These are phyloP conservation scores for Eulemur rubriventer DNA, from an alignment of 2,797 vertebrate genomes.

Conservation along the genomic window DNA sequence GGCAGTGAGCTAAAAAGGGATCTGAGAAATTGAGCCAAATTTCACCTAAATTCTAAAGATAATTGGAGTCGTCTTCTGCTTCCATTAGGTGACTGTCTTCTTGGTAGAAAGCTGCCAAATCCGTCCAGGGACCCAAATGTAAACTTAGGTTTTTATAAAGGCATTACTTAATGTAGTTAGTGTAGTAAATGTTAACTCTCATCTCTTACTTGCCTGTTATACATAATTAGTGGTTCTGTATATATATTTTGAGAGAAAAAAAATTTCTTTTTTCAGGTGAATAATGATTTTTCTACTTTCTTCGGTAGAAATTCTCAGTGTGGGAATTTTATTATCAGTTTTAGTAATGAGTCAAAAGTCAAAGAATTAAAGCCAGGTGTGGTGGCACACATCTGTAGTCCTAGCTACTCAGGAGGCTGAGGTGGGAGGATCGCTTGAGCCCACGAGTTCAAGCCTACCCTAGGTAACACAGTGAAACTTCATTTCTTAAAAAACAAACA, in stretches of 20 bases:
- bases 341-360: background rate
- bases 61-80: background rate
- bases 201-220: background rate
- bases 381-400: background rate
- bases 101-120: background rate
- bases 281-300: constrained; percentile 1
- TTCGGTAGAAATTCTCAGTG: background rate
- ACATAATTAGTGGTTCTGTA: background rate
- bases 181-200: background rate
- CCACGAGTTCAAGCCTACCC: background rate
- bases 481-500: background rate
- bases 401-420: background rate
- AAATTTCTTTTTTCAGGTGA: background rate
- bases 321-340: background rate
- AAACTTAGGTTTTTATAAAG: background rate
- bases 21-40: background rate
- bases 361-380: background rate
- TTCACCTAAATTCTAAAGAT: background rate
- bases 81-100: background rate
- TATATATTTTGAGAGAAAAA: background rate
- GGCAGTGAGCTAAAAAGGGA: background rate
- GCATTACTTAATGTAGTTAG: background rate
- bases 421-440: background rate
- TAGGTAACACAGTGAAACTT: background rate
- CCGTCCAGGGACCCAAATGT: background rate